Base-by-base conservation (phyloP, 1,140 invertebrate species). In the Drosophila kurseongensis region DNA sequence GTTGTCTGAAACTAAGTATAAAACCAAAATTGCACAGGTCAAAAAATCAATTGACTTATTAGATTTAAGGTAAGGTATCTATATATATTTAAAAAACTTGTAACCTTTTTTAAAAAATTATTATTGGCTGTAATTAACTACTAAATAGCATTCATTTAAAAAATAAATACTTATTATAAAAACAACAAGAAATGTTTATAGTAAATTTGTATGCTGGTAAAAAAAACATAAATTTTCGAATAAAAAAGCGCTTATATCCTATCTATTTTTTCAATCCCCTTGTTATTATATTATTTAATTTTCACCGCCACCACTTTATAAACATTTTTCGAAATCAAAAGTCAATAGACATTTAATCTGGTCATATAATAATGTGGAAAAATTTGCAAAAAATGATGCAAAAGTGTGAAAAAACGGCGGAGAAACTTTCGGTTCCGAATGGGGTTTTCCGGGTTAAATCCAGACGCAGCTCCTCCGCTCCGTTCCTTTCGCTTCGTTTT, bases 401-500 rank as follows among this genome's bases (percentile, higher is more conserved):
- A 52, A 54, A 42, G 35, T 35, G 29, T 35, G 48, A 32, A 51
- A 51, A 48, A 29, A 29, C 4, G 7, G 5, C 2, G 38, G 18
- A 13, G 9, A 48, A 51, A 29, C 14, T 40, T 60, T 36, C 18
- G 16, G 16, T 23, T 59, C 5, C 1, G 32, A 59, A 59, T 48
- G 36, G 27, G 9, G 10, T 29, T 61, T 48, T 8, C 13, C 35
- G 36, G 32, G 14, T 14, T 16, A 13, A 36, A 36, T 68, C 23
- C 58, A 48, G 27, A 48, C 45, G 16, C 9, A 23, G 35, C 16
- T 48, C 8, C 18, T 55, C 23, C 40, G 61, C 48, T 18, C 18
- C 38, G 58, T 51, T 18, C 18, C 38, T 18, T 73, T 60, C 73
- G 60, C 58, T 74, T 74, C 51, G 73, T 77, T 85, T 85, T 80